phyloP scores from a whole-genome alignment of 2,888 invertebrate genomes.

The Eretmocerus hayati region DNA sequence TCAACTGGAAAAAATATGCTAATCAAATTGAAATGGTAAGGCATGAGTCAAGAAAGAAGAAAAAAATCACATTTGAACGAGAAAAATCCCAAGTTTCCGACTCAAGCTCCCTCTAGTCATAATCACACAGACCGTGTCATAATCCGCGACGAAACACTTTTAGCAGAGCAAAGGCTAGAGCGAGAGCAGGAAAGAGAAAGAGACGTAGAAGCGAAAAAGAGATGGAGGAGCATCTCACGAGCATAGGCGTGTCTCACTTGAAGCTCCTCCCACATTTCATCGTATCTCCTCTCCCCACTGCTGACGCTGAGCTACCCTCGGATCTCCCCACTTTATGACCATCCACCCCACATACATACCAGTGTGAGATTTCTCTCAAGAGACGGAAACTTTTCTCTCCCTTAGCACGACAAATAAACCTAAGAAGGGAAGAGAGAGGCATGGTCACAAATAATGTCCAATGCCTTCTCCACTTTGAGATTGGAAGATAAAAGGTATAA shows the following conservation, averaged over 20 bases:
- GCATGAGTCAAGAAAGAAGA: conserved; percentile 2
- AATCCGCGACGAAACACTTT: conserved; percentile 48
- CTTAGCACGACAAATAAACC: no score
- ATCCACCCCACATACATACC: no score
- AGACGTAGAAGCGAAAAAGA: neutral
- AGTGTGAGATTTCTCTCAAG: no score
- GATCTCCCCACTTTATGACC: no score
- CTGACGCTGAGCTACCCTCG: no score
- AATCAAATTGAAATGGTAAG: neutral
- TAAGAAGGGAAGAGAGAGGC: no score
- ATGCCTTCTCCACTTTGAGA: no score
- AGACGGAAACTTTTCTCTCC: no score
- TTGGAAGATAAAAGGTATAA: no score
- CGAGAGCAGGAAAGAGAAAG: neutral
- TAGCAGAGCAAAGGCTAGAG: conserved; percentile 28
- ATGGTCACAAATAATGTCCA: no score
- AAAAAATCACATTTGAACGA: conserved; percentile 16
- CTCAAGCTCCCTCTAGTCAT: conserved; percentile 44
- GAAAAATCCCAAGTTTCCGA: conserved; percentile 19
- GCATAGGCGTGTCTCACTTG: neutral
- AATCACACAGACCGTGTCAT: conserved; percentile 48
- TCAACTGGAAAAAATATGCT: no score
- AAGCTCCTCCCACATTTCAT: neutral
- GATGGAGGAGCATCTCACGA: neutral
- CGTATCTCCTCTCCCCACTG: neutral